These are phyloP conservation scores for Melanostoma scalare DNA, from an alignment of 2,888 invertebrate genomes.

Conservation along the genomic window DNA sequence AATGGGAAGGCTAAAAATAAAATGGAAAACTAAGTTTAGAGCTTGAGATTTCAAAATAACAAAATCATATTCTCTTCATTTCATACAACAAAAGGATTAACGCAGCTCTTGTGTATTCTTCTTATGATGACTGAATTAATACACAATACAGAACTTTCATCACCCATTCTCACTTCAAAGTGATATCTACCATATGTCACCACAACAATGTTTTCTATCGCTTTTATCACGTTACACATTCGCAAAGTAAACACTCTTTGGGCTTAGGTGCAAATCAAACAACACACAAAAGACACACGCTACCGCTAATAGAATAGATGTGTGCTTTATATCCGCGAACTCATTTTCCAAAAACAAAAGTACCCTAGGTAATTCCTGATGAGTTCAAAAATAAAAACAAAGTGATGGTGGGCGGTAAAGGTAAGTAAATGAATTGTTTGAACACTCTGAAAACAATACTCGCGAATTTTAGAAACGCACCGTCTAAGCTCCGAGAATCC, in stretches of 20 bases:
- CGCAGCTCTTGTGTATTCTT: no score
- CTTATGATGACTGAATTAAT: neutral
- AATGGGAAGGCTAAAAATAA: no score
- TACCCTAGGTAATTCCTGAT: neutral
- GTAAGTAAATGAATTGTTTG: no score
- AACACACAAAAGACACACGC: neutral
- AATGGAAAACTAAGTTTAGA: no score
- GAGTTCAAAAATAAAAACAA: neutral
- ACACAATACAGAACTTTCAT: conserved; percentile 38
- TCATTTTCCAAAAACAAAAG: no score
- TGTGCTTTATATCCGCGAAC: no score
- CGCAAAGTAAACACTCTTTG: conserved; percentile 29
- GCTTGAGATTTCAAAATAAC: no score
- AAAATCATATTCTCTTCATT: no score
- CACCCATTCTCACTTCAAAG: conserved; percentile 9
- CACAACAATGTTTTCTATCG: conserved; percentile 35
- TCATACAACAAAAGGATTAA: no score
- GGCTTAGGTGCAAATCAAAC: neutral
- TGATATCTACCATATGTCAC: conserved; percentile 43
- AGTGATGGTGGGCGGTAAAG: neutral
- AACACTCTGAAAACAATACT: no score
- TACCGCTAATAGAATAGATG: neutral
- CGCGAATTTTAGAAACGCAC: conserved; percentile 73
- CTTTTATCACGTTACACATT: conserved; percentile 43
- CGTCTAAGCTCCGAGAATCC: conserved; percentile 78